Percentiles rank a stretch among this genome's conserved stretches.
phyloP scores from a whole-genome alignment of 2,888 invertebrate species.

The Cosmopolites sordidus region DNA sequence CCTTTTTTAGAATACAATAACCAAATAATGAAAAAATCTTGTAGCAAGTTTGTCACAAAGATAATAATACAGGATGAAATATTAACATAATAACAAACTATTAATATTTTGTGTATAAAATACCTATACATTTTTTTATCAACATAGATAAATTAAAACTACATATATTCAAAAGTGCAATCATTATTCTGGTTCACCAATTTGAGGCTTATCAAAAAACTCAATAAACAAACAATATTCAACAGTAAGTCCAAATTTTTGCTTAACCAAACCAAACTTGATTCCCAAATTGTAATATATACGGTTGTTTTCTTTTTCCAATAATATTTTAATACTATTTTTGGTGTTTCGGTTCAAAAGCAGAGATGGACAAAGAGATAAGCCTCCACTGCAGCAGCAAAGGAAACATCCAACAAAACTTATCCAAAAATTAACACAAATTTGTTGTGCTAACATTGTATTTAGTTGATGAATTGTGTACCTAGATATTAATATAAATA shows the following conservation, averaged over 20 bases:
- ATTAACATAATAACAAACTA: too few relatives aligned
- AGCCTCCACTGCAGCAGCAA: conserved; percentile 36
- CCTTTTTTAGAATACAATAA: too few relatives aligned
- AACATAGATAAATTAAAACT: too few relatives aligned
- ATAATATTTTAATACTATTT: conserved; percentile 28
- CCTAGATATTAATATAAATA: conserved; percentile 10
- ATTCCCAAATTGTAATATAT: conserved; percentile 36
- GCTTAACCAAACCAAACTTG: conserved; percentile 34
- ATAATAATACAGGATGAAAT: too few relatives aligned
- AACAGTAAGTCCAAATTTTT: conserved; percentile 29
- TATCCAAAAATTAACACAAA: conserved; percentile 32
- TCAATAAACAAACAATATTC: conserved; percentile 38
- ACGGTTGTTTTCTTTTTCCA: conserved; percentile 35
- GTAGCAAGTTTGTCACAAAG: too few relatives aligned
- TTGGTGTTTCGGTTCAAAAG: conserved; percentile 31
- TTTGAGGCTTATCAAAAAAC: conserved; percentile 27
- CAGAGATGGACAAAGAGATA: conserved; percentile 35
- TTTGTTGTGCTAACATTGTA: conserved; percentile 26
- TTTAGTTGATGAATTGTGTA: conserved; percentile 35
- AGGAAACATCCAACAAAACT: conserved; percentile 34
- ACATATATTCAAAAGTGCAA: too few relatives aligned
- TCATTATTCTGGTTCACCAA: conserved; percentile 15
- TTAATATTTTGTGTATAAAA: too few relatives aligned
- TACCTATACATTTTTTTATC: too few relatives aligned
- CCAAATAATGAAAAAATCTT: too few relatives aligned